phyloP scores from a whole-genome alignment of 2,113 vertebrate genomes.

The Hymenochirus boettgeri region DNA sequence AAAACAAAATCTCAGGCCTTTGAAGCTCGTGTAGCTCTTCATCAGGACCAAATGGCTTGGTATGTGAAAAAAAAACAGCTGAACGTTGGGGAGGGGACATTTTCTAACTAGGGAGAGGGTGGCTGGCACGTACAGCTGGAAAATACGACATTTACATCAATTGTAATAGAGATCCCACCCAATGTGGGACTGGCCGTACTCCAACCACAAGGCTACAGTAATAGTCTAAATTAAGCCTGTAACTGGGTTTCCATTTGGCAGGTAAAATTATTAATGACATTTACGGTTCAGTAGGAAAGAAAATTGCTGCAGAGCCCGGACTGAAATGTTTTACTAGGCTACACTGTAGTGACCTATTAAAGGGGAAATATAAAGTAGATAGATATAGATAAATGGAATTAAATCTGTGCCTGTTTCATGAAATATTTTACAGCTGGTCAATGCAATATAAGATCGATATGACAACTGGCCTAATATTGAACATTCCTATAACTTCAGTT shows the following conservation, averaged over 20 bases:
- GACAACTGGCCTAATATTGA: too few species aligned
- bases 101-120: neutral
- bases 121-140: constrained; percentile 8
- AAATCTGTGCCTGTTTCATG: too few species aligned
- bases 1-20: neutral
- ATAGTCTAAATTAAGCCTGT: constrained; percentile 4
- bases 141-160: constrained; percentile 14
- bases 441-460: too few species aligned
- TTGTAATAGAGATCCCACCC: constrained; percentile 20
- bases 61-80: neutral
- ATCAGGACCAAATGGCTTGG: neutral
- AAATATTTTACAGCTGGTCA: too few species aligned
- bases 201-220: constrained; percentile 9
- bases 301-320: neutral
- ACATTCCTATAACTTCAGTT: too few species aligned
- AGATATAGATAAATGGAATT: too few species aligned
- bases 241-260: constrained; percentile 12
- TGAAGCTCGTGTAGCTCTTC: neutral
- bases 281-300: constrained; percentile 8
- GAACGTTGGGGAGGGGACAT: neutral
- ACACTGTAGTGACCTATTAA: too few species aligned
- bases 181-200: neutral
- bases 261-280: constrained; percentile 19
- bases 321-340: neutral
- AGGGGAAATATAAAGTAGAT: too few species aligned